A percentile compares a stretch with the other conserved stretches of the same genome.
Conservation (phyloP, 1,140 invertebrate genomes). For the Dysdera silvatica region DNA sequence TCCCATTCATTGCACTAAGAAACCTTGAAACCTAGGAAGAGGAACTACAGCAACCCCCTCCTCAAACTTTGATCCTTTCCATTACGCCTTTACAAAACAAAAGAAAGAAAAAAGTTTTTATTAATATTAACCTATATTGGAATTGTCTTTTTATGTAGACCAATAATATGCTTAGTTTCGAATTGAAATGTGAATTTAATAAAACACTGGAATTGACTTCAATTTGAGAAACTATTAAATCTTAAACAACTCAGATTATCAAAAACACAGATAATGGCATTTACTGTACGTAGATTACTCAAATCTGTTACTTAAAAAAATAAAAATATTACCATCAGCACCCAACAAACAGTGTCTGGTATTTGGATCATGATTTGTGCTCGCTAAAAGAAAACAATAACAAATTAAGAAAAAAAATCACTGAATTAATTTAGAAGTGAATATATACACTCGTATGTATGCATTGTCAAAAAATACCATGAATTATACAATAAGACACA, state of each 20-base stretch:
- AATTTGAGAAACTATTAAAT: not conserved
- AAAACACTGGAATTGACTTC: not conserved
- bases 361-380: conserved; percentile 94
- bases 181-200: not conserved
- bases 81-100: too few relatives aligned
- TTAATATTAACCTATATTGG: too few relatives aligned
- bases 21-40: too few relatives aligned
- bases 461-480: not conserved
- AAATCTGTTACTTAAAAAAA: not conserved
- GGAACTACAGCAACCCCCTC: too few relatives aligned
- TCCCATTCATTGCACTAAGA: too few relatives aligned
- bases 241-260: not conserved
- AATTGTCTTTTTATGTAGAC: too few relatives aligned
- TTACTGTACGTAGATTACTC: not conserved
- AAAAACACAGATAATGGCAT: not conserved
- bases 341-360: conserved; percentile 96
- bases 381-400: conserved; percentile 57
- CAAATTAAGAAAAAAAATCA: too few relatives aligned
- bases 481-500: too few relatives aligned
- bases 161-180: too few relatives aligned
- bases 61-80: too few relatives aligned
- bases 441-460: not conserved
- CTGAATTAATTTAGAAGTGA: conserved; percentile 71
- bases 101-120: too few relatives aligned
- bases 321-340: conserved; percentile 58